Base-by-base conservation (phyloP, 2,888 invertebrate genomes). In the Microctonus brassicae region DNA sequence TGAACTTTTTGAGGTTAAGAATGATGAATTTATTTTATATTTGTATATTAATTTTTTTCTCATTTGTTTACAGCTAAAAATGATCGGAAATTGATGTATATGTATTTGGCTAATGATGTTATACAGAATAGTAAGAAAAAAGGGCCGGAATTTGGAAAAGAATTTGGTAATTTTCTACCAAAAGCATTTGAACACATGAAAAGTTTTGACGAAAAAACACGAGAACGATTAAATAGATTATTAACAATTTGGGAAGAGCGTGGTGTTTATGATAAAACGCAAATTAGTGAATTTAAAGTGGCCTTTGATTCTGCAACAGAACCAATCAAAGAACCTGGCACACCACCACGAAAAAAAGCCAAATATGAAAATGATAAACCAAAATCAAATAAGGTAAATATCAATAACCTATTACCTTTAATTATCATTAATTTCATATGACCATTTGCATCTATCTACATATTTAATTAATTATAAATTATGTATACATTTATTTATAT, bases 91-190 rank as follows among this genome's bases (percentile, higher is more conserved):
- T 89, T 99, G 69, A 97, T 97, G 17, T 96, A 97, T 82, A 95
- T 99, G 93, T 99, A 99, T 88, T 90, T 99, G 81, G 98, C 99
- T 36, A 99, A 99, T 90, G 99, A 99, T 90, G 98, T 99, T 34
- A 97, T 99, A 81, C 99, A 99, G 87, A 99, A 99, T 84, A 97
- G 98, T 86, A 95, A 96, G 87, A 99, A 98, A 88, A 98, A 98
- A 88, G 98, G 97, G 0, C 97, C 97, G 0, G 98, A 99, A 87
- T 99, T 94, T 88, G 95, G 95, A 0, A 93, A 94, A 84, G 96
- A 96, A 84, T 99, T 95, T 89, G 94, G 93, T 7, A 90, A 91
- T 69, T 92, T 95, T 10, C 88, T 98, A 63, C 92, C 92, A 66
- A 95, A 94, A 82, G 95, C 96, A 0, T 96, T 97, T 83, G 92